phyloP scores from a whole-genome alignment of 2,888 invertebrate species.

The Bugulina stolonifera region DNA sequence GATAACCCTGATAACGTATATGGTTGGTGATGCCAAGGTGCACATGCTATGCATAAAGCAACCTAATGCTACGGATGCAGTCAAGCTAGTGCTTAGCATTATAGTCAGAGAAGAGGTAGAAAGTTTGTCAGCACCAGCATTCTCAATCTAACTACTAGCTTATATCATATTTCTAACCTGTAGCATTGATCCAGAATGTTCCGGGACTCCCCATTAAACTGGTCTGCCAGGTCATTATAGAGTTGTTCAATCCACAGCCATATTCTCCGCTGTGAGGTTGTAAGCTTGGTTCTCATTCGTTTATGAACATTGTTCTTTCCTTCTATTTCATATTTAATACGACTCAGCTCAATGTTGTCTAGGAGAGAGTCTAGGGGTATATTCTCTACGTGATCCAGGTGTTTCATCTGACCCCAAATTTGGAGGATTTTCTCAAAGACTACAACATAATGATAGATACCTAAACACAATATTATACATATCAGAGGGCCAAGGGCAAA shows the following conservation, averaged over 20 bases:
- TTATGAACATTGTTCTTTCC: neutral
- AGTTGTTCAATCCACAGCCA: neutral
- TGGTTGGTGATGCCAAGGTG: too few relatives aligned
- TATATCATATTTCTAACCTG: too few relatives aligned
- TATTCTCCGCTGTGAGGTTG: neutral
- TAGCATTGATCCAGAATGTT: neutral
- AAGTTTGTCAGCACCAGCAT: too few relatives aligned
- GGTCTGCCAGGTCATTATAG: neutral
- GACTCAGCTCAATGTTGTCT: constrained; percentile 4
- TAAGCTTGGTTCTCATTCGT: neutral
- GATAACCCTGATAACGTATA: too few relatives aligned
- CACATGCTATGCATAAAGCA: too few relatives aligned
- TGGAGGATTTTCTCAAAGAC: neutral
- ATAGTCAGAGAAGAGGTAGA: too few relatives aligned
- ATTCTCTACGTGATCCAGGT: neutral
- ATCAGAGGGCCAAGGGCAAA: too few relatives aligned
- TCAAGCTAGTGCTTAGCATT: too few relatives aligned
- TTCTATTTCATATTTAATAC: neutral
- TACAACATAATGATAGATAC: too few relatives aligned
- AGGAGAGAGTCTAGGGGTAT: neutral
- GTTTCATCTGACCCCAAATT: neutral
- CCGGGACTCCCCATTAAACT: neutral
- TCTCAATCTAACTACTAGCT: too few relatives aligned
- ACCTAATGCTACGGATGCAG: too few relatives aligned
- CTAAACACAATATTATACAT: too few relatives aligned